Evolutionary conservation across 2,113 vertebrate species (phyloP).

Genomic region (Ptyas mucosa): DNA sequence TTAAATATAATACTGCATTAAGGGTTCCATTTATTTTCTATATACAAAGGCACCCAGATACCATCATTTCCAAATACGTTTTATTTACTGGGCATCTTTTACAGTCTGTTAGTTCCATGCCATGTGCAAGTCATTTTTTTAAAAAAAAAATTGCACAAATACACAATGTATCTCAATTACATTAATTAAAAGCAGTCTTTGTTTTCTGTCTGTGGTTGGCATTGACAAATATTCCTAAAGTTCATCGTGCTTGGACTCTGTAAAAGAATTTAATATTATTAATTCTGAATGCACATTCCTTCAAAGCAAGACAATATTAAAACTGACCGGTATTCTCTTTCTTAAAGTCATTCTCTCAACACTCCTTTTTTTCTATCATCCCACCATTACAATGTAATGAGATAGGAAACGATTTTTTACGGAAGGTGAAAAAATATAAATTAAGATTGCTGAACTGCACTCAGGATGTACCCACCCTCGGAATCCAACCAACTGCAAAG

Average conservation of each 20-base stretch:
- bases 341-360: neutral
- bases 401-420: neutral
- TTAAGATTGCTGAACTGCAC: neutral
- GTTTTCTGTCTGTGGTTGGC: neutral
- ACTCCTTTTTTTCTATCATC: neutral
- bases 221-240: constrained; percentile 70
- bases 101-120: constrained; percentile 6
- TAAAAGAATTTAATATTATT: constrained; percentile 25
- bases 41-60: neutral
- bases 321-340: neutral
- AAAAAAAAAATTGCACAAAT: neutral
- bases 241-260: constrained; percentile 81
- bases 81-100: neutral
- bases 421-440: neutral
- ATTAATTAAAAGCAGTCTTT: constrained; percentile 10
- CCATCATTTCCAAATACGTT: neutral
- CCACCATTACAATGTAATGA: too few relatives aligned
- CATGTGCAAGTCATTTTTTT: constrained; percentile 30
- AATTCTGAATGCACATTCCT: neutral
- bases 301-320: neutral
- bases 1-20: neutral
- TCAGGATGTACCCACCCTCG: neutral
- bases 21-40: neutral
- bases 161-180: constrained; percentile 14
- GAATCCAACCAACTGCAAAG: neutral